phyloP scores from a whole-genome alignment of 30 jellyfish, hydroid and myxozoan genomes.

The Chrysaora quinquecirrha region DNA sequence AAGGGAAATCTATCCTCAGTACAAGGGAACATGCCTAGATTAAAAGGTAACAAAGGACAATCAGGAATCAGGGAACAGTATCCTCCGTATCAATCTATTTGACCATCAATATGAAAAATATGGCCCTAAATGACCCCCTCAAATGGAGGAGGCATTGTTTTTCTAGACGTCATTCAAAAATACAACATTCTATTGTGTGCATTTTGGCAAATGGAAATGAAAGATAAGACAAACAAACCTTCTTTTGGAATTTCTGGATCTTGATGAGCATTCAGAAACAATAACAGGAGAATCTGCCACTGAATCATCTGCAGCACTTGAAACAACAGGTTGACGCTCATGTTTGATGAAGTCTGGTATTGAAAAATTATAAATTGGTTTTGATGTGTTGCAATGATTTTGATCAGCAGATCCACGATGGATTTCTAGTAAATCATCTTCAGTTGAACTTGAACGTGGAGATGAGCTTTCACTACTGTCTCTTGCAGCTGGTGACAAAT shows the following conservation, averaged over 20 bases:
- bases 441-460: constrained; percentile 88
- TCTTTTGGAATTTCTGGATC: constrained; percentile 51
- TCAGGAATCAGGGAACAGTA: no score
- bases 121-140: no score
- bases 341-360: constrained; percentile 92
- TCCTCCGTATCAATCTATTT: no score
- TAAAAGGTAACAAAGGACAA: no score
- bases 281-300: constrained; percentile 3
- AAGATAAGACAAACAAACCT: constrained; percentile 18
- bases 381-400: constrained; percentile 56
- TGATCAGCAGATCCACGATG: constrained; percentile 60
- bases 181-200: no score
- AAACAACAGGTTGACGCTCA: constrained; percentile 54
- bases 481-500: constrained; percentile 70
- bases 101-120: no score
- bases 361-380: constrained; percentile 93
- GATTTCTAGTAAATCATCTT: constrained; percentile 79
- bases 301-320: constrained; percentile 30
- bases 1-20: no score
- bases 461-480: constrained; percentile 92
- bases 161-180: no score
- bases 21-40: no score
- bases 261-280: not conserved
- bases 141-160: no score
- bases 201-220: not conserved